A percentile compares a stretch with the other conserved stretches of the same genome.
Conservation (phyloP, 2,888 invertebrate species). For the Acleris sparsana region DNA sequence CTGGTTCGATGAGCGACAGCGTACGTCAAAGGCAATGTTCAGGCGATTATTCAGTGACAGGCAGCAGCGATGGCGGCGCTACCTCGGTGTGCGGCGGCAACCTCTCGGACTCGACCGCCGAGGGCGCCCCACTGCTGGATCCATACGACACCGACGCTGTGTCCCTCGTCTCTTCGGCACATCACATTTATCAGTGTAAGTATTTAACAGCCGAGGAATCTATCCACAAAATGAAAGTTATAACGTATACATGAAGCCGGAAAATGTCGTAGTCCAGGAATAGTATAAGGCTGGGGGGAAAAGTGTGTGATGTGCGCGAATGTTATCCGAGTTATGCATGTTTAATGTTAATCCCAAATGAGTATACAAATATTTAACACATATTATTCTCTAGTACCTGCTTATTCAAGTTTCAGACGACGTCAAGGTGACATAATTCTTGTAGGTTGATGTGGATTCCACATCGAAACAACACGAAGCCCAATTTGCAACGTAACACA, state of each 20-base stretch:
- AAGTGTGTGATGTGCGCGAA: too few species aligned
- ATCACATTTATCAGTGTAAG: slow-evolving; percentile 90
- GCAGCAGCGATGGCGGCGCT: slow-evolving; percentile 92
- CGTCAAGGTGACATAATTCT: not conserved
- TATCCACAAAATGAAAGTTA: not conserved
- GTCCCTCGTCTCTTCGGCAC: slow-evolving; percentile 88
- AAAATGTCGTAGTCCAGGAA: too few species aligned
- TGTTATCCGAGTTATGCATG: too few species aligned
- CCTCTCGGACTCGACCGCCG: slow-evolving; percentile 90
- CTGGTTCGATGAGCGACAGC: slow-evolving; percentile 17
- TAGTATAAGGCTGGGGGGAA: too few species aligned
- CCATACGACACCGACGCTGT: slow-evolving; percentile 88
- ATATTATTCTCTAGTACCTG: too few species aligned
- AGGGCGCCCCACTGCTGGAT: slow-evolving; percentile 87
- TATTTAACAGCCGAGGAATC: slow-evolving; percentile 41
- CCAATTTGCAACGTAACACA: not conserved
- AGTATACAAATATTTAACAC: too few species aligned
- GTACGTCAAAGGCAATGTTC: slow-evolving; percentile 33
- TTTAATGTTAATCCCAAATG: too few species aligned
- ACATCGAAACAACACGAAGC: not conserved
- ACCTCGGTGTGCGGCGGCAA: slow-evolving; percentile 92
- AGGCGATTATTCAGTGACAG: slow-evolving; percentile 63
- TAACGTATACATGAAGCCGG: too few species aligned
- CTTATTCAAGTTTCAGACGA: too few species aligned
- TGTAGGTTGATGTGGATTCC: not conserved